Evolutionary conservation across 2,888 invertebrate genomes (phyloP), one percentile per base, ranked within the genome.

Genomic region (Mythimna loreyi): DNA sequence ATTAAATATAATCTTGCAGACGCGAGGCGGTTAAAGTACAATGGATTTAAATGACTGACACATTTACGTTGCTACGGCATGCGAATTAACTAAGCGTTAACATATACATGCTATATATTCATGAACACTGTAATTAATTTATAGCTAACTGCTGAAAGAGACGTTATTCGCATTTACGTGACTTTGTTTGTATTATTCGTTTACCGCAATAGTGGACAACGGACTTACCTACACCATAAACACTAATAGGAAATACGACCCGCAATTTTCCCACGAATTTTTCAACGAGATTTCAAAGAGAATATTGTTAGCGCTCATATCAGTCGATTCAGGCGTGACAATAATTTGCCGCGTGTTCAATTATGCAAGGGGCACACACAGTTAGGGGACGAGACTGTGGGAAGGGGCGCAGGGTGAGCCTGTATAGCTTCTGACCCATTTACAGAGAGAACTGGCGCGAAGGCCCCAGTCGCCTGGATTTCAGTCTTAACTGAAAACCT

Each of bases 351-450:
- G 89, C 91, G 90, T 92, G 93, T 93, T 94, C 93, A 95, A 94
- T 94, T 94, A 94, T 94, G 94, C 94, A 93, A 91, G 92, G 90
- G 91, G 91, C 91, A 92, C 91, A 93, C 90, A 91, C 89, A 88
- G 88, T 89, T 85, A 83, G 85, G 90, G 88, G 86, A 85, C 86
- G 87, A 83, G 85, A 72, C 87, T 72, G 89, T 81, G 78, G 85
- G 79, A 79, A 80, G 79, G 83, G 81, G 80, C 67, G 80, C 81
- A 69, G 72, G 86, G 84, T 83, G 85, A 86, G 87, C 87, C 89
- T 91, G 91, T 92, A 92, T 92, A 91, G 93, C 93, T 92, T 93
- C 93, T 95, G 95, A 95, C 95, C 95, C 93, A 95, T 93, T 94
- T 95, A 92, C 93, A 89, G 85, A 86, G 90, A 83, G 88, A 92